Evolutionary conservation across 2,113 vertebrate genomes (phyloP).

Genomic region (Sylvilagus bachmani): DNA sequence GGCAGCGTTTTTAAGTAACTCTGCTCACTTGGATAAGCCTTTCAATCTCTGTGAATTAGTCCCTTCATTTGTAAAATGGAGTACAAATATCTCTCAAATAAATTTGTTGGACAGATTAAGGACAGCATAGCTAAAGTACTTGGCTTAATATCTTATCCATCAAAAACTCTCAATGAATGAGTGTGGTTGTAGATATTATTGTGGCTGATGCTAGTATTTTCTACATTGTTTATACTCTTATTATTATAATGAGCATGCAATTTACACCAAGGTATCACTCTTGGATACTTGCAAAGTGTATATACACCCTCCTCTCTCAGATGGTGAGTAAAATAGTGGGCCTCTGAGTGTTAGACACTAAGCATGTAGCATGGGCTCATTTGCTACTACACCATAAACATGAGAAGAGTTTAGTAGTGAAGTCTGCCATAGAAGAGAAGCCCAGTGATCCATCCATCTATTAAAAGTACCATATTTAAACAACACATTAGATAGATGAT

Average conservation of each 20-base stretch:
- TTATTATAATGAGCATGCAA: background rate
- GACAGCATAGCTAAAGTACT: background rate
- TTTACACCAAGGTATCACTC: background rate
- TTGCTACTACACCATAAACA: background rate
- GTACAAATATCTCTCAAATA: background rate
- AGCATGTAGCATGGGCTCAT: background rate
- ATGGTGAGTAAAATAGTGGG: background rate
- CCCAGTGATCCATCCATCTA: background rate
- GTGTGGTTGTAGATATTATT: background rate
- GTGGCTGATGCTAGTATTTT: background rate
- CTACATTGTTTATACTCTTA: background rate
- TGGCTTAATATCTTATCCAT: background rate
- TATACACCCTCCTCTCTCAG: background rate
- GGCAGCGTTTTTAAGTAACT: background rate
- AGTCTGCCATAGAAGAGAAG: background rate
- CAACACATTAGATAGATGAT: background rate
- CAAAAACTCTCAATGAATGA: background rate
- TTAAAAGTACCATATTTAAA: background rate
- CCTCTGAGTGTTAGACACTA: background rate
- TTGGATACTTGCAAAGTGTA: background rate
- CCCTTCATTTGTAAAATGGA: background rate
- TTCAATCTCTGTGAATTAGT: background rate
- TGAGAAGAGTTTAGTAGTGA: background rate
- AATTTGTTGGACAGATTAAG: slow-evolving; percentile 2
- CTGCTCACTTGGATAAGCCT: background rate